Base-by-base conservation (phyloP, 2,113 vertebrate genomes). In the Gavia stellata region DNA sequence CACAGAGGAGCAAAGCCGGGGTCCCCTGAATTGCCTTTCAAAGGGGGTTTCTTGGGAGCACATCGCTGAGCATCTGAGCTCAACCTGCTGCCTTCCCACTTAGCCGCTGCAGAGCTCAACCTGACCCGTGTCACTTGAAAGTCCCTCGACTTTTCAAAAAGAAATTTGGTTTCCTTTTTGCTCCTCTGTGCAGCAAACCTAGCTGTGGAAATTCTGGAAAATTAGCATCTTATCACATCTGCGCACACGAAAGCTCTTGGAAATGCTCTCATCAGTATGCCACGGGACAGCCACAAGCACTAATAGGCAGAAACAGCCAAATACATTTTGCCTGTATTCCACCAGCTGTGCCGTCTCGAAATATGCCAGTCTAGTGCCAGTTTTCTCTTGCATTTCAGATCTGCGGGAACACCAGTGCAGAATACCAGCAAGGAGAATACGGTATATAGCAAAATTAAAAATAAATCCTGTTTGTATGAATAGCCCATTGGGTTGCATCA, bases 1-100 rank as follows among this genome's bases (percentile, higher is more conserved):
- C 0, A 1, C 3, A 1, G 36, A 42, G 72, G 42, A 66, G 47
- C 25, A 19, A 50, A 68, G 21, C 34, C 3, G 1, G 7, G 14
- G 29, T 53, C 55, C 33, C 55, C 33, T 2, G 21, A 40, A 44
- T 9, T 1, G 1, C 71, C 71, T 81, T 72, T 44, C 33, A 14
- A 12, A 73, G 49, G 28, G 17, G 18, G 9, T 28, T 47, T 75
- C n/a, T 55, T 28, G 24, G 59, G 50, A 81, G 25, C 24, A 15
- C 10, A 3, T 89, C 59, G 10, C 38, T 0, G 2, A 56, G 62
- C 18, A 24, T 16, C 63, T 9, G 33, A 40, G n/a, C 45, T 25
- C 28, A 42, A 15, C 26, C 53, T 3, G 1, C 73, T 63, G 65
- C 58, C 62, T 66, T 55, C 59, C 45, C 0, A 1, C 74, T 62